Evolutionary conservation across 2,888 invertebrate species (phyloP).

Genomic region (Dendrolimus pini): DNA sequence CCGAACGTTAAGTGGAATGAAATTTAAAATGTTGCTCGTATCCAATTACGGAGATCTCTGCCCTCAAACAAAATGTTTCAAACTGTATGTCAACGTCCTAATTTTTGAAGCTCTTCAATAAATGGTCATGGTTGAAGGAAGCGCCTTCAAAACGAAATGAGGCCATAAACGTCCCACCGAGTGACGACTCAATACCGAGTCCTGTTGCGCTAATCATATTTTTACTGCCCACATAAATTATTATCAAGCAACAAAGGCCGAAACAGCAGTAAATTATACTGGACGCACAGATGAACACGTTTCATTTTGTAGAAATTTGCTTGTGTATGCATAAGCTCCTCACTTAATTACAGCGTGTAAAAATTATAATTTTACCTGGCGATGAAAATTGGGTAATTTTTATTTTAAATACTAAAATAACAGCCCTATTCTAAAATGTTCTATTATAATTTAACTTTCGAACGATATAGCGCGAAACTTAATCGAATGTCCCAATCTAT

Average conservation of each 20-base stretch:
- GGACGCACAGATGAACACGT: constrained; percentile 30
- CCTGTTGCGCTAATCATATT: constrained; percentile 59
- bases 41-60: constrained; percentile 26
- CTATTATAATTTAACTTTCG: constrained; percentile 1
- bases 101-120: constrained; percentile 23
- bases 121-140: constrained; percentile 58
- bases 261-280: constrained; percentile 33
- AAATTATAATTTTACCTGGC: background rate
- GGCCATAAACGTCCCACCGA: constrained; percentile 61
- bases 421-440: background rate
- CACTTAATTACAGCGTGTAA: background rate
- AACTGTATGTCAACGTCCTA: background rate
- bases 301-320: constrained; percentile 18
- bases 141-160: constrained; percentile 62
- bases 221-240: constrained; percentile 61
- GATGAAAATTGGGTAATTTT: background rate
- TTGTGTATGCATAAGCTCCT: background rate
- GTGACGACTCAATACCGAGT: constrained; percentile 54
- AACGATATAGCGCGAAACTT: constrained; percentile 8
- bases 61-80: background rate
- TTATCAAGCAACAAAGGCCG: constrained; percentile 35
- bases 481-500: constrained; percentile 24
- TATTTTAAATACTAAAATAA: background rate
- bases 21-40: constrained; percentile 28
- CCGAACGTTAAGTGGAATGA: constrained; percentile 26